Conservation (phyloP, 37 sponge, comb jelly and placozoan genomes). For the Dysidea cf. avara region DNA sequence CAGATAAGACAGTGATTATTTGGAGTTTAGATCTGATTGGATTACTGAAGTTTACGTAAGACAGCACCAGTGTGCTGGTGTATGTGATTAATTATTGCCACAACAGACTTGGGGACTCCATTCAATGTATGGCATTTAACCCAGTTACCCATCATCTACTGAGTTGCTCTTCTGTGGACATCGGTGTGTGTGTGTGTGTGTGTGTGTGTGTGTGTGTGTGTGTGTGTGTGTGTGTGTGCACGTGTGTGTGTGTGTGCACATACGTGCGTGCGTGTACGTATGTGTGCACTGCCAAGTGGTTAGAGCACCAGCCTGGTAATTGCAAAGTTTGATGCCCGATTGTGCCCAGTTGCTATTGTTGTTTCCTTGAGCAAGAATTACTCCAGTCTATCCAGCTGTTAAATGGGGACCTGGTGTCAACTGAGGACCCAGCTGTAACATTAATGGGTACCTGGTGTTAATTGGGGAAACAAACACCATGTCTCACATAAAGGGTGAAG, state of each 20-base stretch:
- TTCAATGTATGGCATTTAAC: slow-evolving; percentile 87
- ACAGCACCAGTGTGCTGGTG: not conserved
- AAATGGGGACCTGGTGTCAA: too few relatives aligned
- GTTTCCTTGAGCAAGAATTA: too few relatives aligned
- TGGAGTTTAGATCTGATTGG: slow-evolving; percentile 81
- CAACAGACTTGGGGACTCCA: slow-evolving; percentile 65
- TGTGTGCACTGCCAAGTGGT: too few relatives aligned
- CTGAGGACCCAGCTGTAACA: too few relatives aligned
- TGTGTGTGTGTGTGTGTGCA: not conserved
- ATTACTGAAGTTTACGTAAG: slow-evolving; percentile 78
- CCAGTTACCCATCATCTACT: slow-evolving; percentile 82
- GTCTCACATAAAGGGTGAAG: too few relatives aligned
- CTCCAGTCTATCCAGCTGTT: too few relatives aligned
- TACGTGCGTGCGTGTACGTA: not conserved
- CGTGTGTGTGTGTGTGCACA: not conserved
- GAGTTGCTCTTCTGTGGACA: slow-evolving; percentile 81
- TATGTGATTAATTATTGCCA: not conserved
- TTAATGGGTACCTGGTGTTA: too few relatives aligned
- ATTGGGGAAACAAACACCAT: too few relatives aligned
- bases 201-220: not conserved
- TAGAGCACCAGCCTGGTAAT: too few relatives aligned
- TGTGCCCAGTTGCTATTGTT: too few relatives aligned
- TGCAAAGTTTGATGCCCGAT: too few relatives aligned
- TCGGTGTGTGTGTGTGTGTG: slow-evolving; percentile 54
- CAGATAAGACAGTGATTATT: slow-evolving; percentile 91